Evolutionary conservation across 2,797 vertebrate species (phyloP), one percentile per base, ranked within the genome.

Genomic region (Merluccius polli): DNA sequence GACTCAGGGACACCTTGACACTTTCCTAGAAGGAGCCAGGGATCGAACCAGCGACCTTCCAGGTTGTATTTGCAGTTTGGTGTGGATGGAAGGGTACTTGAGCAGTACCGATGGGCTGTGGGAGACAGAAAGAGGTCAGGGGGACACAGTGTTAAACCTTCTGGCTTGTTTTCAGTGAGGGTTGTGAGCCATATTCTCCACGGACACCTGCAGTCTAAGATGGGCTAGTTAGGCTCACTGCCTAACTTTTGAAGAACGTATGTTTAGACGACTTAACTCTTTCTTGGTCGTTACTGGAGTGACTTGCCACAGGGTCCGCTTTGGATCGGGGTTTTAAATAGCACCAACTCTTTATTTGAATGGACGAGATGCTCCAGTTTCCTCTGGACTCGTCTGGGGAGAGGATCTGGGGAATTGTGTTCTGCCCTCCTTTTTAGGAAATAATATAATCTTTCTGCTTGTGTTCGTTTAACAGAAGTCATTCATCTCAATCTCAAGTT

Each of bases 231-330:
- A 18, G 78, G 85, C 83, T 18, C 79, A 27, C 85, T 88, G 89
- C 90, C 90, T 90, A 83, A 65, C 59, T 92, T 91, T 92, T 92
- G 87, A 92, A 92, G 90, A 92, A 91, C 87, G 89, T 87, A 80
- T 83, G 83, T 84, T 87, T 84, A 67, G 86, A 89, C 86, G 80
- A 75, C 81, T 86, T 84, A 83, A 88, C 81, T 90, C 82, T 88
- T 87, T 86, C 83, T 83, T 82, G 77, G 82, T 76, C 79, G 79
- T 72, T 35, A 82, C 73, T 74, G 30, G 73, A 77, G 77, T 75
- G 44, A 65, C 41, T 63, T 79, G 81, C 75, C 75, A 79, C 83
- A 82, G 12, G 18, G 48, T 79, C 77, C 80, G 81, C 79, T 73
- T 84, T 83, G 75, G 83, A 76, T 87, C 59, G 31, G 81, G 80